Evolutionary conservation across 2,888 invertebrate species (phyloP).

Genomic region (Xylophagus ater): DNA sequence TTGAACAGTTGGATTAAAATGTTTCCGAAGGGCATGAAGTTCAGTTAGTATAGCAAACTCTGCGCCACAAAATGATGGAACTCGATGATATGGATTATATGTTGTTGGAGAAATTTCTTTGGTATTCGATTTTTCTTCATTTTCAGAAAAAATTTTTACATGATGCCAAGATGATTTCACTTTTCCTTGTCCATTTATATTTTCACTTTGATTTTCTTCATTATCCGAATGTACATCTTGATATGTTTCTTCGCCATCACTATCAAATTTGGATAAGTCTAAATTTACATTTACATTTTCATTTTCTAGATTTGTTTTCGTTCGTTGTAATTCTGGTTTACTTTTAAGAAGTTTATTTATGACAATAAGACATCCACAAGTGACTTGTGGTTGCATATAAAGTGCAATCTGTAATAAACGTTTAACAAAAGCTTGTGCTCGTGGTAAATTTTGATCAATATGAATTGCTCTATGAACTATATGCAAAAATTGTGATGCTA

Average conservation of each 20-base stretch:
- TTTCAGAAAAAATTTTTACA: conserved; percentile 20
- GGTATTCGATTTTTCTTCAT: too few relatives aligned
- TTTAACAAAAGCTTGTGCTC: conserved; percentile 79
- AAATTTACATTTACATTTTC: conserved; percentile 18
- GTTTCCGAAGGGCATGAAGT: conserved; percentile 54
- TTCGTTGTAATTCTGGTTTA: conserved; percentile 45
- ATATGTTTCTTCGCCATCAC: conserved; percentile 32
- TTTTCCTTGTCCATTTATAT: conserved; percentile 5
- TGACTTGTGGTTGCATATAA: conserved; percentile 62
- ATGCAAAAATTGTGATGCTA: conserved; percentile 71
- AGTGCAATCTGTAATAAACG: conserved; percentile 59
- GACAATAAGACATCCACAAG: conserved; percentile 67
- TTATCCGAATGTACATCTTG: conserved; percentile 23
- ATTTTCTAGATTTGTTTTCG: conserved; percentile 2
- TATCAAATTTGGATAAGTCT: conserved; percentile 32
- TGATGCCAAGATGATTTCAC: conserved; percentile 32
- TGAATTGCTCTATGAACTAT: conserved; percentile 76
- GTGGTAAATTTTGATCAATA: conserved; percentile 56
- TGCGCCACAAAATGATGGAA: conserved; percentile 77
- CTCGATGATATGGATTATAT: conserved; percentile 63
- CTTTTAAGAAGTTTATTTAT: conserved; percentile 49
- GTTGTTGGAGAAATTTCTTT: conserved; percentile 39
- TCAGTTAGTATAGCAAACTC: conserved; percentile 62
- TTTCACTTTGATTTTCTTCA: conserved; percentile 18
- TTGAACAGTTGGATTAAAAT: conserved; percentile 87